Evolutionary conservation across 2,797 vertebrate species (phyloP).

Genomic region (Esox masquinongy): DNA sequence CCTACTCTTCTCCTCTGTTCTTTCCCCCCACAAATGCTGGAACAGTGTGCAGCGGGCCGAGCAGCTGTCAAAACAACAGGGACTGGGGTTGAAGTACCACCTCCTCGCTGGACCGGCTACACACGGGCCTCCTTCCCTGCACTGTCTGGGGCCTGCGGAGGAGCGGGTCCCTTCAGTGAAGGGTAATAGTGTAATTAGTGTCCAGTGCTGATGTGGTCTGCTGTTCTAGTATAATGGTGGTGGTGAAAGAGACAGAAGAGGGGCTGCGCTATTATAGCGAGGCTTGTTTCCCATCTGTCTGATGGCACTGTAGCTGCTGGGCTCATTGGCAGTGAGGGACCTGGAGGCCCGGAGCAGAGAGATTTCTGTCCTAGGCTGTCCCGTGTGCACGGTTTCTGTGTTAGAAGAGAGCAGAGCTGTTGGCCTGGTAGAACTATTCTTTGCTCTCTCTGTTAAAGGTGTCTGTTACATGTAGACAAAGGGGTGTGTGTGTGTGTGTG

Average conservation of each 20-base stretch:
- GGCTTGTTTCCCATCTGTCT: neutral
- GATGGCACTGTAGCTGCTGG: neutral
- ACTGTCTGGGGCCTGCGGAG: conserved; percentile 5
- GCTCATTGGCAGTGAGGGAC: neutral
- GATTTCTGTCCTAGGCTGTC: neutral
- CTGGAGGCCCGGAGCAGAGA: too few species aligned
- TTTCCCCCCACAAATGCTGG: conserved; percentile 5
- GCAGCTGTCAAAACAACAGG: conserved; percentile 54
- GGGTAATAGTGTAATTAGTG: conserved; percentile 5
- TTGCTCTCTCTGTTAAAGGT: conserved; percentile 26
- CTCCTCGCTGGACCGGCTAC: conserved; percentile 27
- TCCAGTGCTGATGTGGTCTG: conserved; percentile 10
- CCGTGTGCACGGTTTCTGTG: neutral
- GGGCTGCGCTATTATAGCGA: neutral
- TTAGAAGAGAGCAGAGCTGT: neutral
- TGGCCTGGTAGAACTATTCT: neutral
- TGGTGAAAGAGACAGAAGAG: neutral
- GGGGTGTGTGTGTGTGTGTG: neutral
- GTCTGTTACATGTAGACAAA: conserved; percentile 22
- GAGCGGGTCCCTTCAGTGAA: neutral
- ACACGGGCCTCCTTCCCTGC: conserved; percentile 16
- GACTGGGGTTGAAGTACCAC: conserved; percentile 31
- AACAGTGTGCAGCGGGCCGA: conserved; percentile 38
- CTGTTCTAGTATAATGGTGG: neutral
- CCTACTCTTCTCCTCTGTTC: neutral